Base-by-base conservation (phyloP, 2,888 invertebrate species). In the Sceliomorpha sp. region DNA sequence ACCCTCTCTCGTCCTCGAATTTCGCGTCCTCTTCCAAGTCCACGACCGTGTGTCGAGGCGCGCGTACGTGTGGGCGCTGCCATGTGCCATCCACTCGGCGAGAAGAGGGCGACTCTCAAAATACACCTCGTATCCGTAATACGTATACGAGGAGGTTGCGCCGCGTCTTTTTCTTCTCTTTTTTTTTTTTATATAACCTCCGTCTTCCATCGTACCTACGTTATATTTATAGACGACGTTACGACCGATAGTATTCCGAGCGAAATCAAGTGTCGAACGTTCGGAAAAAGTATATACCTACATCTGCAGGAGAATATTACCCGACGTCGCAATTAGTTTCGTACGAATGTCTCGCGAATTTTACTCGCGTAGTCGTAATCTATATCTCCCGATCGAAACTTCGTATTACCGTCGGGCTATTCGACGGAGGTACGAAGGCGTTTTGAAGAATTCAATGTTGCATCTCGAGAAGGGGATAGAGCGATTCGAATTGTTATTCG, bases 101-200 rank as follows among this genome's bases (percentile, higher is more conserved):
- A 70, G 63, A 69, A 71, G 71, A 71, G 72, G 72, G 40, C 60
- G 73, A 56, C 71, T 72, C 72, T 75, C 73, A 59, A 73, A 70
- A 69, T 69, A 67, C 64, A 56, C 63, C 26, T 42, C 32, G 20
- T 34, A 31, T 55, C 26, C 37, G 60, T 58, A 50, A 56, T 55
- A 64, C 45, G 53, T 45, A 48, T 40, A 55, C 56, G 56, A 47
- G 32, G 51, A 47, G 40, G n/a, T 29, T 15, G 39, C 39, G 24
- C 37, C 39, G 34, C 36, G 14, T 40, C 29, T 42, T 42, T 53
- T 39, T 39, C 26, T 20, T 15, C 17, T n/a, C 10, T 24, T 42
- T 26, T 27, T 17, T 31, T 24, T 1, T 6, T 8, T 9, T 13
- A 44, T 26, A 31, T 32, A n/a, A n/a, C 2, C 37, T 24, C 10